Conservation (phyloP, 2,113 vertebrate genomes). For the Platysteira castanea region DNA sequence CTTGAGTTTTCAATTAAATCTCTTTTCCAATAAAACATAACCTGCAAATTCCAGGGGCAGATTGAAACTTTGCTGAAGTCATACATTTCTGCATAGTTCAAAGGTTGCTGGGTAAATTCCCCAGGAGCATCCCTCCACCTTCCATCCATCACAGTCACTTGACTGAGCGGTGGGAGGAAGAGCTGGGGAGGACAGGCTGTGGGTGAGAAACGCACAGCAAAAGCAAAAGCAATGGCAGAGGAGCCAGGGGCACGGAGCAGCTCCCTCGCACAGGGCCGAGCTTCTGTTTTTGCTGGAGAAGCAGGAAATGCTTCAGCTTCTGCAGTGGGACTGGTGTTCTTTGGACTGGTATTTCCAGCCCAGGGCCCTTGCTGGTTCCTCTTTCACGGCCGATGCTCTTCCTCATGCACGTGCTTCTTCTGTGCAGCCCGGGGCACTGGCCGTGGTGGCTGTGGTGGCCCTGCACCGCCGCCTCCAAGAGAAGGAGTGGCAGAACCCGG, state of each 20-base stretch:
- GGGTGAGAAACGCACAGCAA: not conserved
- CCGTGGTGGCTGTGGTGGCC: not conserved
- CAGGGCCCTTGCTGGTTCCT: not conserved
- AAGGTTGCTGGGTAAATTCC: not conserved
- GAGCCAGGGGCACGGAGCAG: not conserved
- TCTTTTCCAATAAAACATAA: not conserved
- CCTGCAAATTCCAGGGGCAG: not conserved
- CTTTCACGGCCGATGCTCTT: not conserved
- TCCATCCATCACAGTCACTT: not conserved
- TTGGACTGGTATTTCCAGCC: not conserved
- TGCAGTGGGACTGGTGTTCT: not conserved
- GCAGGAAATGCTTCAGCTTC: not conserved
- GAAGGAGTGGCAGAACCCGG: not conserved
- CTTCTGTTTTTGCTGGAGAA: not conserved
- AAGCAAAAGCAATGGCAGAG: not conserved
- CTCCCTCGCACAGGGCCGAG: accelerated
- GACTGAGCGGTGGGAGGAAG: not conserved
- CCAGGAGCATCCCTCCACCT: not conserved
- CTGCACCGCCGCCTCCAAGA: not conserved
- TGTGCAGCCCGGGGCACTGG: accelerated
- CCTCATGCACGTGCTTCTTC: accelerated
- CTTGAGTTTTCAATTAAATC: not conserved
- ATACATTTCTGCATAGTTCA: not conserved
- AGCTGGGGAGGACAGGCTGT: not conserved
- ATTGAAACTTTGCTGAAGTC: not conserved